Evolutionary conservation across 2,888 invertebrate genomes (phyloP).

Genomic region (Lysandra bellargus): DNA sequence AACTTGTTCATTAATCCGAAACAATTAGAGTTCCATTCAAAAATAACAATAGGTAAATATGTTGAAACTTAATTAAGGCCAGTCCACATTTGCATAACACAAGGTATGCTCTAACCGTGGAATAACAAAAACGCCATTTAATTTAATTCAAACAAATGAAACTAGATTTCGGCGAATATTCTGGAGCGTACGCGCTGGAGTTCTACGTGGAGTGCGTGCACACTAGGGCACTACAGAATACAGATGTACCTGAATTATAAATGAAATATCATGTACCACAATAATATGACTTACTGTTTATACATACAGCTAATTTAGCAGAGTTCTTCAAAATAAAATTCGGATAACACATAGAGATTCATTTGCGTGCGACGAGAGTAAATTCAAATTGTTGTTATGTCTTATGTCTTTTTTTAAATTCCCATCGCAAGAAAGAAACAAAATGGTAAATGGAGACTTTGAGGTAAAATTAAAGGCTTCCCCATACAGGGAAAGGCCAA

Average conservation of each 20-base stretch:
- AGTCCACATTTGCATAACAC: conserved; percentile 22
- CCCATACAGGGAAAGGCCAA: no score
- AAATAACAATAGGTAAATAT: conserved; percentile 18
- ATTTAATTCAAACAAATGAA: conserved; percentile 29
- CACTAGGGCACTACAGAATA: neutral
- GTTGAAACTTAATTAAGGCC: conserved; percentile 22
- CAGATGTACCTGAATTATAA: neutral
- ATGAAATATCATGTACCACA: neutral
- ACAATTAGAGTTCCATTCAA: conserved; percentile 13
- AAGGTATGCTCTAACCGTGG: conserved; percentile 25
- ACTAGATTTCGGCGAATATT: conserved; percentile 22
- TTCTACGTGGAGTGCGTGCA: conserved; percentile 8
- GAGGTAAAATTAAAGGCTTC: no score
- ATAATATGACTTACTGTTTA: neutral
- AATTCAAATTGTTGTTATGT: no score
- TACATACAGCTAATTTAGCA: no score
- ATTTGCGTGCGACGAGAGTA: no score
- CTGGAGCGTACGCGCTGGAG: neutral
- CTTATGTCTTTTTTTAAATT: no score
- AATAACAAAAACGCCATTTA: conserved; percentile 28
- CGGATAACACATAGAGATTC: no score
- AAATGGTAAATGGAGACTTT: no score
- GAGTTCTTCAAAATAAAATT: no score
- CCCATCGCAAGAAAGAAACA: no score
- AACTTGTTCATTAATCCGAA: neutral